These are phyloP conservation scores for Bradypodion pumilum DNA, from an alignment of 2,797 vertebrate species.

Conservation along the genomic window DNA sequence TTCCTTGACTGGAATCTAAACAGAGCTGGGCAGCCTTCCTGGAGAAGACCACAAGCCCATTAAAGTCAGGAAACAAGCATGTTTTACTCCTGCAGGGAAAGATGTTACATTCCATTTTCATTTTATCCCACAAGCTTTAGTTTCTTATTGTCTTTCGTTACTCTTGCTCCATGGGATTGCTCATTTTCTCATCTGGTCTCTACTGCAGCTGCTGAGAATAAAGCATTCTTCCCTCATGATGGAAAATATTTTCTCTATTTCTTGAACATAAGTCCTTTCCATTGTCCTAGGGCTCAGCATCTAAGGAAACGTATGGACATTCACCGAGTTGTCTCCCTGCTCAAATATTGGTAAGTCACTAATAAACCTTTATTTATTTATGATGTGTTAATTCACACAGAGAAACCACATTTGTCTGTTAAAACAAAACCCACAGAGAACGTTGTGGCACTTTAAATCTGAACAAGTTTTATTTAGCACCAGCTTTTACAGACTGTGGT, in stretches of 20 bases:
- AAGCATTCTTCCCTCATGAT: neutral
- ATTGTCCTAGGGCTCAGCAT: neutral
- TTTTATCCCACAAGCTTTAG: neutral
- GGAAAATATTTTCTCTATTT: neutral
- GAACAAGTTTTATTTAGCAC: too few relatives aligned
- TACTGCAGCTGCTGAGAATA: neutral
- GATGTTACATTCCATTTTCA: conserved; percentile 7
- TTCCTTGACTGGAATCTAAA: conserved; percentile 24
- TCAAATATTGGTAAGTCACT: too few relatives aligned
- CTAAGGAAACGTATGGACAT: too few relatives aligned
- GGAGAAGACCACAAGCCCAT: conserved; percentile 28
- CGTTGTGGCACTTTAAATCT: too few relatives aligned
- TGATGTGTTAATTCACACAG: too few relatives aligned
- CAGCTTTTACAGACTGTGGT: too few relatives aligned
- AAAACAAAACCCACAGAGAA: too few relatives aligned
- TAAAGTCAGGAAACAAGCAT: conserved; percentile 14
- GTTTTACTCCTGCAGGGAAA: conserved; percentile 5
- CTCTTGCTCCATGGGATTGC: neutral
- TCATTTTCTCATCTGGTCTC: conserved; percentile 1
- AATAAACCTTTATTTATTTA: too few relatives aligned
- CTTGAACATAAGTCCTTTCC: neutral
- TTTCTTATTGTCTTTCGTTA: conserved; percentile 5
- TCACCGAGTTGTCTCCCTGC: too few relatives aligned
- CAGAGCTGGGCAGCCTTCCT: neutral
- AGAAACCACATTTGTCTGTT: too few relatives aligned